These are phyloP conservation scores for Diaprepes abbreviatus DNA, from an alignment of 2,888 invertebrate species.

Conservation along the genomic window DNA sequence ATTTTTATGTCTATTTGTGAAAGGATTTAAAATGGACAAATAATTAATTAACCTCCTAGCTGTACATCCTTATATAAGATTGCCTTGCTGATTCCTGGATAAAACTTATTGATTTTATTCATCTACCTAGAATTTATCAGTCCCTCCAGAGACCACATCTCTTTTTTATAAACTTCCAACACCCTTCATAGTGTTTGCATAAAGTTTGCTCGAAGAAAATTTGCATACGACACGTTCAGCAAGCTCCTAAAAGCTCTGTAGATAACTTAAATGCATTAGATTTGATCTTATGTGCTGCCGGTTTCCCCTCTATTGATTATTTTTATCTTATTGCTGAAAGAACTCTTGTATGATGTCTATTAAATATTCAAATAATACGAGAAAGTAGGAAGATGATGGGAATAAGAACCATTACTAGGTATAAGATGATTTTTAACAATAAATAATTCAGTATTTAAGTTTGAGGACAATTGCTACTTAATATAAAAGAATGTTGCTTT, in stretches of 20 bases:
- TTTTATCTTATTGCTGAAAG: constrained; percentile 28
- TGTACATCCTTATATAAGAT: too few species aligned
- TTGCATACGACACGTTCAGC: constrained; percentile 48
- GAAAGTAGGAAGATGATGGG: too few species aligned
- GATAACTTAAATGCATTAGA: constrained; percentile 51
- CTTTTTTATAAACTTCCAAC: constrained; percentile 43
- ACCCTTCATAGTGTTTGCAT: constrained; percentile 38
- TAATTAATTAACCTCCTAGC: too few species aligned
- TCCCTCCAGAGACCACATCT: constrained; percentile 40
- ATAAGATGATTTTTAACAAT: too few species aligned
- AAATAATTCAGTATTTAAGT: too few species aligned
- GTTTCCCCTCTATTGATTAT: constrained; percentile 44
- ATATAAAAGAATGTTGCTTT: too few species aligned
- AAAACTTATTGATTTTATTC: neutral
- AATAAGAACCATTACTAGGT: too few species aligned
- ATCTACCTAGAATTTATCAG: constrained; percentile 2
- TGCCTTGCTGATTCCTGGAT: too few species aligned
- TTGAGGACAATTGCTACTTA: too few species aligned
- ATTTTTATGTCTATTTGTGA: too few species aligned
- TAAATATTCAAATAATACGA: neutral
- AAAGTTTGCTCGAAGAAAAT: constrained; percentile 44
- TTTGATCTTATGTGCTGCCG: constrained; percentile 41
- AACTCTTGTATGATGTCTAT: neutral
- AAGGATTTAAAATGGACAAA: too few species aligned
- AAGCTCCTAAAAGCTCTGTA: constrained; percentile 48